These are phyloP conservation scores for Holacanthus passer DNA, from an alignment of 2,113 vertebrate species.

Conservation along the genomic window DNA sequence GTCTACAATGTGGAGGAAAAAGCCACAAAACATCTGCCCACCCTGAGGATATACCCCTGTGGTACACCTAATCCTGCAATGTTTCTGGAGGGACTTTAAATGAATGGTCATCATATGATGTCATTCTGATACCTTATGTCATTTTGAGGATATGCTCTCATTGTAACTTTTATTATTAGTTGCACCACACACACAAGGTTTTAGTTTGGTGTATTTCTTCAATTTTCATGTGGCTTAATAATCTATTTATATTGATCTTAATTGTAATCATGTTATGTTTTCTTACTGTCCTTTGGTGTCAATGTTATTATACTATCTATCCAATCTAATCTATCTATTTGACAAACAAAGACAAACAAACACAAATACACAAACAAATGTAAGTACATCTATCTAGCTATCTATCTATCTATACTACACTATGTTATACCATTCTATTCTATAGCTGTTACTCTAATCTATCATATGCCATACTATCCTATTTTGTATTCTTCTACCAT, in stretches of 20 bases:
- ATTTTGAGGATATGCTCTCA: not conserved
- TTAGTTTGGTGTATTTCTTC: not conserved
- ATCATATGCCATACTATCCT: not conserved
- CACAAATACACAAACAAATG: too few relatives aligned
- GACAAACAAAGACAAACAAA: too few relatives aligned
- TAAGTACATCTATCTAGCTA: too few relatives aligned
- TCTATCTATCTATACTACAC: not conserved
- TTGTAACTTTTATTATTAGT: not conserved
- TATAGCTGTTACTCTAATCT: not conserved
- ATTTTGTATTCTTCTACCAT: not conserved
- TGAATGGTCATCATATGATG: not conserved
- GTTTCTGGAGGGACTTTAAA: not conserved
- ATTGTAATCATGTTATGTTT: not conserved
- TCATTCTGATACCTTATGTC: too few relatives aligned
- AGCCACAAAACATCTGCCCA: constrained; percentile 64
- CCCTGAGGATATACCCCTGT: not conserved
- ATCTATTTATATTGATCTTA: not conserved
- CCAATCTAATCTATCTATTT: too few relatives aligned
- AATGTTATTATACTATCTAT: not conserved
- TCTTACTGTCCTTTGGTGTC: not conserved
- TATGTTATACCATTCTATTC: not conserved
- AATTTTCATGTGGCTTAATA: not conserved
- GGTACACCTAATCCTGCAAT: not conserved
- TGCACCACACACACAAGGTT: too few relatives aligned
- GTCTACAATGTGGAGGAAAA: constrained; percentile 52